Base-by-base conservation (phyloP, 2,888 invertebrate genomes). In the Hedya salicella region DNA sequence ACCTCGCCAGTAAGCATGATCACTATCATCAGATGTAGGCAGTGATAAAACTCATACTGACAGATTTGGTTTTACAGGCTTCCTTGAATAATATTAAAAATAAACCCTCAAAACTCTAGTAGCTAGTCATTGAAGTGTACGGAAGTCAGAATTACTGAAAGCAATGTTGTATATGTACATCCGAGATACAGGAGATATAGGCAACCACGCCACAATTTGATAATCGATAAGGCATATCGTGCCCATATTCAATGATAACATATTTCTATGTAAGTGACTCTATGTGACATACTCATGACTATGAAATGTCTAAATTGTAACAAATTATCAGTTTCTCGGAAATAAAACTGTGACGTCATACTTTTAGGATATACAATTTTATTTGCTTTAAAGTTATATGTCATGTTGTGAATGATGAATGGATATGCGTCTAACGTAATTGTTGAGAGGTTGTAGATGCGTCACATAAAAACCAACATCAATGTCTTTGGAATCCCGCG, bases 291-390 rank as follows among this genome's bases (percentile, higher is more conserved):
- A 46, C 44, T 46, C 25, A 42, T 19, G 32, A 46, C 44, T 46
- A 21, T 11, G 32, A 56, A 54, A 56, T 57, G 57, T 57, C 30
- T 56, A 57, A 57, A 57, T 32, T 56, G 44, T 57, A 57, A 46
- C 16, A 46, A n/a, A 57, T 46, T 56, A 32, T 44, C 46, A 59
- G 44, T 69, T 86, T 85, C 85, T 77, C 52, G 75, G 85, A 86
- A 88, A 77, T 78, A 68, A 74, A 77, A 69, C 67, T 63, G 69
- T 84, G 81, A 84, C 76, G 76, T 83, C 80, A 83, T 76, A 70
- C 73, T 70, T 75, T 66, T 67, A 68, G 70, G 66, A 65, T 70
- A 73, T 73, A 73, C 68, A 72, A 70, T 74, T 72, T 62, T 63
- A 73, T 71, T 76, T 76, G 77, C 69, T 75, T 76, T 77, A 77